Evolutionary conservation across 1,140 invertebrate genomes (phyloP).

Genomic region (Heliconius melpomene): DNA sequence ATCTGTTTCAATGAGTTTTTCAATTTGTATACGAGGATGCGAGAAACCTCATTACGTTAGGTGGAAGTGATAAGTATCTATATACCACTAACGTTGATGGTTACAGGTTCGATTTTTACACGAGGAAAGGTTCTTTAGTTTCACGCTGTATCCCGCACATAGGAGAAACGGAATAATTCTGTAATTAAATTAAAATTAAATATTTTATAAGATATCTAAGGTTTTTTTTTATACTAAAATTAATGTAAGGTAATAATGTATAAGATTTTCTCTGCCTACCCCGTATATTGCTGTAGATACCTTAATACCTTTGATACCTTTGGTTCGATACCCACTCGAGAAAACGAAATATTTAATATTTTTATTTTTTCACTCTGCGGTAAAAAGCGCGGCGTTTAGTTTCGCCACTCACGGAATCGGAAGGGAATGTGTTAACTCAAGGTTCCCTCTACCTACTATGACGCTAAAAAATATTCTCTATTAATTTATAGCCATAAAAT

Average conservation of each 20-base stretch:
- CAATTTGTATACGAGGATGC: neutral
- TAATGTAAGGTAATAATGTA: no score
- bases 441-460: neutral
- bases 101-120: no score
- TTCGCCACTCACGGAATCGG: neutral
- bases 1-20: neutral
- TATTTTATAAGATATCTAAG: no score
- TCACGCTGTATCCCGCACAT: neutral
- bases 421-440: neutral
- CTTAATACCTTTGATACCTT: no score
- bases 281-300: no score
- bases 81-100: no score
- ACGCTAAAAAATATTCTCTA: neutral
- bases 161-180: no score
- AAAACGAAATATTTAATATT: no score
- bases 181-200: no score
- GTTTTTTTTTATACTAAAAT: neutral
- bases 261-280: no score
- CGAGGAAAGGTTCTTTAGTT: neutral
- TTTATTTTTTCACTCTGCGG: neutral
- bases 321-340: neutral
- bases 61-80: no score
- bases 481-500: conserved; percentile 23
- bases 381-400: neutral
- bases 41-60: no score